Percentiles rank a stretch among this genome's conserved stretches.
Conservation (phyloP, 2,113 vertebrate genomes). For the Eulemur macaco region DNA sequence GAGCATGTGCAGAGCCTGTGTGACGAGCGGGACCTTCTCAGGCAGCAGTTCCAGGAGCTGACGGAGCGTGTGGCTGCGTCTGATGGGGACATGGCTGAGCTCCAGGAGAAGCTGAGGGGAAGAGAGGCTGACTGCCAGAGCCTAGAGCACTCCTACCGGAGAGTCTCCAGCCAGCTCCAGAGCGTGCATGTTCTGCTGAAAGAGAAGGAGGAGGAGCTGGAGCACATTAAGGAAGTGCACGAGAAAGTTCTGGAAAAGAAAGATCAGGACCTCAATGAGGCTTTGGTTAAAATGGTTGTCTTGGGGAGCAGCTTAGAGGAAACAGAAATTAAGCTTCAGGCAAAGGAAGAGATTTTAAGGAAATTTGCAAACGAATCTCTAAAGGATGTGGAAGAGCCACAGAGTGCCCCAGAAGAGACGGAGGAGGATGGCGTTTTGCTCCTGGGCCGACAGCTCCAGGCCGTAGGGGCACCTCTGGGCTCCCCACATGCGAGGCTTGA, state of each 20-base stretch:
- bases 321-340: constrained; percentile 89
- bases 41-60: constrained; percentile 93
- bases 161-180: constrained; percentile 90
- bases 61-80: constrained; percentile 90
- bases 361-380: constrained; percentile 80
- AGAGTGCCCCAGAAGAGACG: constrained; percentile 77
- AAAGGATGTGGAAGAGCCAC: constrained; percentile 84
- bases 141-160: constrained; percentile 89
- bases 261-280: constrained; percentile 92
- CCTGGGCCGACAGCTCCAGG: constrained; percentile 84
- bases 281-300: constrained; percentile 91
- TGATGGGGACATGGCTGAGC: constrained; percentile 89
- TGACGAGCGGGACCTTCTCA: constrained; percentile 90
- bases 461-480: constrained; percentile 71
- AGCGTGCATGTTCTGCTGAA: constrained; percentile 88
- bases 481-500: constrained; percentile 31
- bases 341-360: constrained; percentile 89
- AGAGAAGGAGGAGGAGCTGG: constrained; percentile 94
- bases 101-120: constrained; percentile 87
- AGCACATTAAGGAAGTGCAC: constrained; percentile 90
- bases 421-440: constrained; percentile 85
- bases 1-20: constrained; percentile 90
- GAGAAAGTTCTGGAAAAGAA: constrained; percentile 90
- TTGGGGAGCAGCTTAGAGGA: constrained; percentile 93
- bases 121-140: constrained; percentile 90